These are phyloP conservation scores for Brachionichthys hirsutus DNA, from an alignment of 2,113 vertebrate species.

Conservation along the genomic window DNA sequence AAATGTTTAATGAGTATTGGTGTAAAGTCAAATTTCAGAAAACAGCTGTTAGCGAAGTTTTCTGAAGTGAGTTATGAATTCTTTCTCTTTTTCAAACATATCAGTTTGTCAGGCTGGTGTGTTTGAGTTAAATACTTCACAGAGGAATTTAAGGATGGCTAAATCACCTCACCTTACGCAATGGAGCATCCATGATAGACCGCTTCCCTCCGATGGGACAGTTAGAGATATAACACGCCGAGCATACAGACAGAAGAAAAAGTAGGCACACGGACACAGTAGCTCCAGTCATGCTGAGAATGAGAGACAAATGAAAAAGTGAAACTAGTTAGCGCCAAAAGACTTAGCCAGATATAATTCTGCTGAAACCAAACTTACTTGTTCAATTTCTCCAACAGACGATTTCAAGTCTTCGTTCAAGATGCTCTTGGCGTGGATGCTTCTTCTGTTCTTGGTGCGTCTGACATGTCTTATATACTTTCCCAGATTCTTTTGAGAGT, in stretches of 20 bases:
- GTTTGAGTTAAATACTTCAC: background rate
- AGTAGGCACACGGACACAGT: conserved; percentile 76
- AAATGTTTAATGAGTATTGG: conserved; percentile 45
- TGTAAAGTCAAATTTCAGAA: conserved; percentile 22
- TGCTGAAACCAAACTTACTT: conserved; percentile 36
- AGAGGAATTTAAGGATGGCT: background rate
- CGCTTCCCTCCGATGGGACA: conserved; percentile 95
- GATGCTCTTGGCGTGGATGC: conserved; percentile 18
- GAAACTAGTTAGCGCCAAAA: background rate
- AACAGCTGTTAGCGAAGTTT: too few species aligned
- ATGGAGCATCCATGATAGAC: conserved; percentile 76
- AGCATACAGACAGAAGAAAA: conserved; percentile 83
- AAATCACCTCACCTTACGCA: conserved; percentile 80
- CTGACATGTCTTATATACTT: conserved; percentile 64
- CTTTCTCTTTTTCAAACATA: background rate
- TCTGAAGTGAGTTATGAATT: background rate
- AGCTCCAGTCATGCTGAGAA: conserved; percentile 74
- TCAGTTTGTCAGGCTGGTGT: background rate
- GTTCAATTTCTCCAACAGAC: background rate
- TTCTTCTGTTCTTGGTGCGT: conserved; percentile 16
- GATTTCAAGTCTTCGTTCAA: conserved; percentile 17
- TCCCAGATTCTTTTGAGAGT: conserved; percentile 50
- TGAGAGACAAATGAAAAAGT: conserved; percentile 5
- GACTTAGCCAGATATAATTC: too few species aligned
- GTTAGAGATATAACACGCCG: conserved; percentile 95